Conservation (phyloP, 2,113 vertebrate genomes). For the Chionis minor region DNA sequence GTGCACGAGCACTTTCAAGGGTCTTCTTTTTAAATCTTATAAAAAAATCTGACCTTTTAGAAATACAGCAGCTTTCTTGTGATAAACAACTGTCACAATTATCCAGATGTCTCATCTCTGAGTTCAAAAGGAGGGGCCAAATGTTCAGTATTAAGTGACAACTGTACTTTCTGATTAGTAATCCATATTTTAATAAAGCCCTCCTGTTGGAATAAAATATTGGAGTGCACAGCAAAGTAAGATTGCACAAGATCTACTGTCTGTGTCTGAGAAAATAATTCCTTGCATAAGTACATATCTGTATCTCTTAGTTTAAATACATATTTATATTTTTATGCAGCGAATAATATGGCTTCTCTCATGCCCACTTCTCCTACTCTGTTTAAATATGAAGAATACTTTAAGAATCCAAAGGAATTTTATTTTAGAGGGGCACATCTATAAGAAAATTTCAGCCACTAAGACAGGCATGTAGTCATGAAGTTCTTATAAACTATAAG, state of each 20-base stretch:
- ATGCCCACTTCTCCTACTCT: not conserved
- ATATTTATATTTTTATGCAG: not conserved
- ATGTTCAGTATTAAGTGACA: not conserved
- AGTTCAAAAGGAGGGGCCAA: not conserved
- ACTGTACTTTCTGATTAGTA: not conserved
- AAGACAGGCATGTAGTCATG: not conserved
- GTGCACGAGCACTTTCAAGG: not conserved
- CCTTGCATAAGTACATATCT: not conserved
- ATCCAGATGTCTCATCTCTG: not conserved
- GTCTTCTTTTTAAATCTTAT: not conserved
- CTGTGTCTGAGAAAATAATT: not conserved
- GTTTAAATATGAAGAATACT: not conserved
- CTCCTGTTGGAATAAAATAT: not conserved
- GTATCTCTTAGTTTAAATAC: not conserved
- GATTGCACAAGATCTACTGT: not conserved
- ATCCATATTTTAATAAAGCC: not conserved
- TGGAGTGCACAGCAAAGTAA: not conserved
- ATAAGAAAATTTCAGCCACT: not conserved
- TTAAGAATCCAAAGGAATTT: not conserved
- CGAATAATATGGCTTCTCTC: not conserved
- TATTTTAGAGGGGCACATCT: not conserved
- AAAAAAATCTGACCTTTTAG: not conserved
- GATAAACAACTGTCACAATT: not conserved
- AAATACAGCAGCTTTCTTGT: not conserved
- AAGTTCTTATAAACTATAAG: not conserved